Evolutionary conservation across 2,113 vertebrate species (phyloP).

Genomic region (Vanacampus margaritifer): DNA sequence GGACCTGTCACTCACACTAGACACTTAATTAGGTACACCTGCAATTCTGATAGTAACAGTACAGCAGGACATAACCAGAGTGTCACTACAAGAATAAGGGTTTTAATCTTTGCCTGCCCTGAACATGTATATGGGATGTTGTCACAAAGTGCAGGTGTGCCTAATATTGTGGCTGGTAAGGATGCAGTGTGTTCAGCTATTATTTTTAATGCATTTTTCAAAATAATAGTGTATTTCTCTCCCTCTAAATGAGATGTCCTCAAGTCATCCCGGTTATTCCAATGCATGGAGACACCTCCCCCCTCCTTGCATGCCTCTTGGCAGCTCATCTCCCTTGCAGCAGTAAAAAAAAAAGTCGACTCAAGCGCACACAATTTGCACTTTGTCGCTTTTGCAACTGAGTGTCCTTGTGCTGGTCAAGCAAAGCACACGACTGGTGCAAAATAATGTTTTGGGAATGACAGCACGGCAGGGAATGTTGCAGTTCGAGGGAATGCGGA

Average conservation of each 20-base stretch:
- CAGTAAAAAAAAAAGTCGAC: slow-evolving; percentile 25
- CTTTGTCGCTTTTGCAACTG: slow-evolving; percentile 36
- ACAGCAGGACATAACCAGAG: background rate
- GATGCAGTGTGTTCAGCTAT: background rate
- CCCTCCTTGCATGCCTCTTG: slow-evolving; percentile 28
- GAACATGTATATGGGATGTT: background rate
- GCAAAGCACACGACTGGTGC: background rate
- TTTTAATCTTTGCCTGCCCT: background rate
- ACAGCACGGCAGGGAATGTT: background rate
- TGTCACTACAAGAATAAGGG: background rate
- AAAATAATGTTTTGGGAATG: background rate
- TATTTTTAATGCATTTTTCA: background rate
- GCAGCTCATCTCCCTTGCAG: slow-evolving; percentile 39
- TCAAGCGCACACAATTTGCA: slow-evolving; percentile 48
- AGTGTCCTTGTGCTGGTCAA: slow-evolving; percentile 29
- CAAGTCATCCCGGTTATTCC: background rate
- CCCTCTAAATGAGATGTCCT: background rate
- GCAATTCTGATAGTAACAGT: background rate
- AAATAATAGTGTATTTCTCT: background rate
- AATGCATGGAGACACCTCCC: slow-evolving; percentile 8
- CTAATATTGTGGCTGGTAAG: background rate
- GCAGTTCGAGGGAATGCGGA: slow-evolving; percentile 18
- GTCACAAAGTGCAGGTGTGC: background rate
- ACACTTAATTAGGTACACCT: background rate
- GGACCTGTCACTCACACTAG: background rate